These are phyloP conservation scores for Glomeris marginata DNA, from an alignment of 2,888 invertebrate species.

Conservation along the genomic window DNA sequence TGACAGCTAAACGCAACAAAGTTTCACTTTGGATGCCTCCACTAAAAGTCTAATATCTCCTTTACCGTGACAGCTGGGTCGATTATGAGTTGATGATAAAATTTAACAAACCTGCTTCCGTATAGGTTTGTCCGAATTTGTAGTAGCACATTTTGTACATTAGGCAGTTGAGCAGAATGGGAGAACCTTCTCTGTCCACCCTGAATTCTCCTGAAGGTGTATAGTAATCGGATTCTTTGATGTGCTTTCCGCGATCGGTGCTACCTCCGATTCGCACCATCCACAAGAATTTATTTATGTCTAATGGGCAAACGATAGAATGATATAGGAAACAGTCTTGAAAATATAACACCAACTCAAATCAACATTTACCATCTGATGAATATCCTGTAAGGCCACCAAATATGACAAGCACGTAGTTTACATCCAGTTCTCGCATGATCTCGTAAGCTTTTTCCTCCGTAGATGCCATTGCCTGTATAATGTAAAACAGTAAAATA, in stretches of 20 bases:
- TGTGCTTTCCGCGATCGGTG: conserved; percentile 84
- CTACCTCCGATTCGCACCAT: conserved; percentile 97
- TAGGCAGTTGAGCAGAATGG: conserved; percentile 80
- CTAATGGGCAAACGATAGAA: conserved; percentile 30
- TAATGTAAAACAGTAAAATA: background rate
- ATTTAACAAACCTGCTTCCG: conserved; percentile 58
- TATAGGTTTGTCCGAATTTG: conserved; percentile 89
- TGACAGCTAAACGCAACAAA: too few species aligned
- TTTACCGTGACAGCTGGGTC: too few species aligned
- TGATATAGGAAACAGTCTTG: background rate
- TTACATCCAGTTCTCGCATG: conserved; percentile 91
- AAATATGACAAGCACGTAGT: conserved; percentile 95
- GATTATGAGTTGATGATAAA: background rate
- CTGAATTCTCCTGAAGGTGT: conserved; percentile 90
- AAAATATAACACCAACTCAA: background rate
- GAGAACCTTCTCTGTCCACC: conserved; percentile 86
- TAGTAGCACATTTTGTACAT: conserved; percentile 99
- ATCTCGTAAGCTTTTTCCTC: conserved; percentile 97
- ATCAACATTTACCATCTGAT: conserved; percentile 57
- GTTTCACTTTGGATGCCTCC: too few species aligned
- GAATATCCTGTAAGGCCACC: conserved; percentile 98
- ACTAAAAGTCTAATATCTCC: too few species aligned
- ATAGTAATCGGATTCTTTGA: conserved; percentile 94
- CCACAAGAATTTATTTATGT: conserved; percentile 99
- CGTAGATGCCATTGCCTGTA: conserved; percentile 80